A percentile compares a stretch with the other conserved stretches of the same genome.
Conservation (phyloP, 2,113 vertebrate genomes). For the Tachuris rubrigastra region DNA sequence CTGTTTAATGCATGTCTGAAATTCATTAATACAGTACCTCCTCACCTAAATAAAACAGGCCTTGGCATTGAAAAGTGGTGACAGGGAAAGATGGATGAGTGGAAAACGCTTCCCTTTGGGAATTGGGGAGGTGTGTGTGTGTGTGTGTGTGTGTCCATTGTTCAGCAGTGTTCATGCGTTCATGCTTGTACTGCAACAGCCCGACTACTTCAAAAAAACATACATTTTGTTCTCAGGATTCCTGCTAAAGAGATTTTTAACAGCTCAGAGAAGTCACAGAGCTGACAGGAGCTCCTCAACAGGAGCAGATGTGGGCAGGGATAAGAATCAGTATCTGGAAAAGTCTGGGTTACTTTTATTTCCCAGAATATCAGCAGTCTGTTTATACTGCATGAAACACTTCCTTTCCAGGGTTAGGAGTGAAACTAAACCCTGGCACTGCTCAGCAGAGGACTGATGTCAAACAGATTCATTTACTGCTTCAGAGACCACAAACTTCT, state of each 20-base stretch:
- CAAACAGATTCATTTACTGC: neutral
- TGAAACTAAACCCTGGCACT: neutral
- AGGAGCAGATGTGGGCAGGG: neutral
- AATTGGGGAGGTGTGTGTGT: neutral
- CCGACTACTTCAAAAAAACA: neutral
- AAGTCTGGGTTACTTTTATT: neutral
- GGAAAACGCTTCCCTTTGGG: neutral
- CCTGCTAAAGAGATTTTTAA: neutral
- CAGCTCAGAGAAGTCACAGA: neutral
- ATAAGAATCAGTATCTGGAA: neutral
- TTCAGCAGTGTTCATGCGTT: neutral
- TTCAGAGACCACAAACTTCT: neutral
- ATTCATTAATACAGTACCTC: neutral
- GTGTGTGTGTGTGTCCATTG: neutral
- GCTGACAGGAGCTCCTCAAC: neutral
- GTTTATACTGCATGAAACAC: accelerated
- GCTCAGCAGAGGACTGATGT: neutral
- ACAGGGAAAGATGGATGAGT: neutral
- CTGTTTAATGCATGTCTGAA: neutral
- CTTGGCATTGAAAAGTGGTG: neutral
- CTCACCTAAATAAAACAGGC: neutral
- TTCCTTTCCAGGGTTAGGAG: neutral
- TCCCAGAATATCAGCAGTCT: neutral
- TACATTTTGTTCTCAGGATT: neutral
- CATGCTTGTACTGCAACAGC: neutral